Percentiles rank a stretch among this genome's conserved stretches.
These are phyloP conservation scores for Macrosiphum euphorbiae DNA, from an alignment of 2,888 invertebrate genomes.

Conservation along the genomic window DNA sequence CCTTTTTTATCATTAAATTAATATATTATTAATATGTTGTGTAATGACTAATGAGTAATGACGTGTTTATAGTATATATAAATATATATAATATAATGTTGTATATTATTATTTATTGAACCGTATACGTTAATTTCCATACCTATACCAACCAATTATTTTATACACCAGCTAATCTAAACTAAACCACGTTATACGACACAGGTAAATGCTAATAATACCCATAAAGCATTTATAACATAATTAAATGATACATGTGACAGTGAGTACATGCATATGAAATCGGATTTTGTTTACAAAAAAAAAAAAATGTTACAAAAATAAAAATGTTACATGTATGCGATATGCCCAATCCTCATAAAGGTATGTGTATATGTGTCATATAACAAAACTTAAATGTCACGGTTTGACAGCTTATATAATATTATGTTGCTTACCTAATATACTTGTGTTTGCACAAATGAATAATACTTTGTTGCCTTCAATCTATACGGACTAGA, in stretches of 20 bases:
- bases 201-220: background rate
- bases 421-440: background rate
- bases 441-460: background rate
- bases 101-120: too few relatives aligned
- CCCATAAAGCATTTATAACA: background rate
- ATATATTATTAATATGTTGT: too few relatives aligned
- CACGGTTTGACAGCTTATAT: background rate
- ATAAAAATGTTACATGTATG: background rate
- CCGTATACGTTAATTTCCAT: background rate
- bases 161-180: background rate
- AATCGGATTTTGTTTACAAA: background rate
- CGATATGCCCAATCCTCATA: background rate
- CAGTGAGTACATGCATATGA: background rate
- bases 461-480: background rate
- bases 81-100: background rate
- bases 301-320: background rate
- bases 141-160: background rate
- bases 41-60: too few relatives aligned
- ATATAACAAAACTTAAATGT: background rate
- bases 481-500: background rate
- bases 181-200: background rate
- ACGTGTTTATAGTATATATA: background rate
- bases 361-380: background rate
- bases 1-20: background rate
- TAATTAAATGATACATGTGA: background rate